Evolutionary conservation across 1,140 invertebrate species (phyloP), one percentile per base, ranked within the genome.

Genomic region (Phthorimaea operculella): DNA sequence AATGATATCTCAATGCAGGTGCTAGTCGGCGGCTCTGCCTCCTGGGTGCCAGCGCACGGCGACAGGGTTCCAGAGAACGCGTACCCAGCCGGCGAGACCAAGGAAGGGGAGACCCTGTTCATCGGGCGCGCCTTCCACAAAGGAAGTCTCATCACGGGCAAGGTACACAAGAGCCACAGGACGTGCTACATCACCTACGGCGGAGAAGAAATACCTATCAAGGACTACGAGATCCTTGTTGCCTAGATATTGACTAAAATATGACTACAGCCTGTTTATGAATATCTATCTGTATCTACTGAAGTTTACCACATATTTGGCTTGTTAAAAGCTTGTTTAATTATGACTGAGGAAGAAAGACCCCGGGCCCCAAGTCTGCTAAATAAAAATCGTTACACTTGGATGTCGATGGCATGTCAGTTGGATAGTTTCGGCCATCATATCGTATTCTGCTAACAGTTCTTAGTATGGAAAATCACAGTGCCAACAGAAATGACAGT

Each of bases 191-290:
- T 94, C 68, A 88, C 92, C 11, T 93, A 88, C 65, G 90, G 83
- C 28, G 90, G 91, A 1, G 84, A 89, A 51, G 92, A 94, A 72
- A 70, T 94, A 17, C 86, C 89, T 14, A 92, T 90, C 77, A 82
- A 87, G 21, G 90, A 94, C 28, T 95, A 91, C 68, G 93, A 95
- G 86, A 85, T 95, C 60, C 87, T 93, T 45, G 86, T 91, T 56
- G 44, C 81, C 52, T 84, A 79, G 21, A 28, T 6, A 28, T 28
- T 28, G 6, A 28, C 21, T 28, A 28, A n/a, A n/a, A n/a, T n/a
- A n/a, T n/a, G n/a, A n/a, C n/a, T n/a, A n/a, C n/a, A n/a, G 2
- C 21, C 21, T 28, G 21, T 28, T 28, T 6, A 28, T 28, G 21
- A n/a, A n/a, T n/a, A n/a, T n/a, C n/a, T n/a, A n/a, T n/a, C n/a